Evolutionary conservation across 2,113 vertebrate genomes (phyloP), one percentile per base, ranked within the genome.

Genomic region (Aldabrachelys gigantea): DNA sequence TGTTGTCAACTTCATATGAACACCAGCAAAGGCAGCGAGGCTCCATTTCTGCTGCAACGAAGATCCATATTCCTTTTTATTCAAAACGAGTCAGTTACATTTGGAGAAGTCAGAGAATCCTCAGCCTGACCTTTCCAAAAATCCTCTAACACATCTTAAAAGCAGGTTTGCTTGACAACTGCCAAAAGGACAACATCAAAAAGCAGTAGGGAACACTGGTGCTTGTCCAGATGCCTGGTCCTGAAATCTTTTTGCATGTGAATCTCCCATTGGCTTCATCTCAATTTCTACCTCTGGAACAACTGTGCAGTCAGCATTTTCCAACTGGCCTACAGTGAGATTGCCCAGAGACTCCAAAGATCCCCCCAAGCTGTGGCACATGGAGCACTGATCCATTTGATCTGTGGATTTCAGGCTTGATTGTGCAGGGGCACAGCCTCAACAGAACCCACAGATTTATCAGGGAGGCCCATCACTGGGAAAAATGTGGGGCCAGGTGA

Each of bases 21-120:
- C 6, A 9, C n/a, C 31, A 85, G 35, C 35, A 72, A 41, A 85
- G 69, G 7, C 78, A 83, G 19, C 44, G 82, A 80, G 84, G 7
- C 25, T 94, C 84, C 88, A 82, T 91, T 92, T 41, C 78, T 81
- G 19, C 69, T 41, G 10, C 4, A 75, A 75, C n/a, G 24, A 41
- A 62, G 29, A 62, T 29, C 65, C 35, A 38, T 29, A 19, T 91
- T 35, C 84, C 83, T 88, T 84, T 62, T 75, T 8, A 90, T 95
- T 90, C 86, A 92, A 91, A 87, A 85, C 10, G 21, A 8, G 24
- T 59, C 65, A 38, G 38, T 54, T 80, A 31, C 14, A 62, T 84
- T 54, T 93, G 91, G 92, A 93, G 92, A 88, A 85, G 93, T 87
- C 91, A 59, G 85, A 91, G 44, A 87, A 31, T 81, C 65, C 22